Conservation (phyloP, 92 coral and sea anemone genomes). For the Porites evermanni region DNA sequence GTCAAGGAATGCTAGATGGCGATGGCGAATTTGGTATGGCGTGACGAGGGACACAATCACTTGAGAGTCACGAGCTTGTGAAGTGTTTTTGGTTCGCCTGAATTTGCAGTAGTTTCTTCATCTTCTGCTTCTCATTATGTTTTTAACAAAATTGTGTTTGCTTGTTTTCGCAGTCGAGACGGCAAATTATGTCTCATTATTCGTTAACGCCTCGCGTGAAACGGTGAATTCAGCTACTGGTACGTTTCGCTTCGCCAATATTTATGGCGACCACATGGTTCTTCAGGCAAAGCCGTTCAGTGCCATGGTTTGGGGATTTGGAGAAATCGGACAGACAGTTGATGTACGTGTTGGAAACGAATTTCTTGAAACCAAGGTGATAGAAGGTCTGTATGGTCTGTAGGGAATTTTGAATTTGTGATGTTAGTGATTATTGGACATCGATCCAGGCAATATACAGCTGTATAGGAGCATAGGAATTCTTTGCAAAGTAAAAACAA, state of each 20-base stretch:
- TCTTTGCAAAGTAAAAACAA: too few species aligned
- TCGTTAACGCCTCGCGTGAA: background rate
- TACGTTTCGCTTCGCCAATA: slow-evolving; percentile 89
- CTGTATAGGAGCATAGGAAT: too few species aligned
- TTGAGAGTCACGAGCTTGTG: background rate
- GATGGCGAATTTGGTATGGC: too few species aligned
- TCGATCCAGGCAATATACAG: too few species aligned
- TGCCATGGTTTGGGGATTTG: slow-evolving; percentile 93
- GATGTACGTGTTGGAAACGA: slow-evolving; percentile 47
- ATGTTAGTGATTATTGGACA: too few species aligned
- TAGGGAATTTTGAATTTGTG: too few species aligned
- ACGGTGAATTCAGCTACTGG: background rate
- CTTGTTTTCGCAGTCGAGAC: background rate
- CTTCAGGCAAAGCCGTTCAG: slow-evolving; percentile 86
- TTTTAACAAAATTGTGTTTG: slow-evolving; percentile 2
- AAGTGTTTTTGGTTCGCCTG: background rate
- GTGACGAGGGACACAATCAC: too few species aligned
- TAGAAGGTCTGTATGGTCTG: slow-evolving; percentile 38
- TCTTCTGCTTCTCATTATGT: slow-evolving; percentile 2
- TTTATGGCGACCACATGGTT: slow-evolving; percentile 96
- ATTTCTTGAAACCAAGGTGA: slow-evolving; percentile 58
- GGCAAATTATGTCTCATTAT: background rate
- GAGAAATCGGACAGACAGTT: slow-evolving; percentile 87
- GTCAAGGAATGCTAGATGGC: too few species aligned
- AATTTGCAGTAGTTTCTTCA: too few species aligned